These are phyloP conservation scores for Zosterops pallidus DNA, from an alignment of 2,113 vertebrate genomes.

Conservation along the genomic window DNA sequence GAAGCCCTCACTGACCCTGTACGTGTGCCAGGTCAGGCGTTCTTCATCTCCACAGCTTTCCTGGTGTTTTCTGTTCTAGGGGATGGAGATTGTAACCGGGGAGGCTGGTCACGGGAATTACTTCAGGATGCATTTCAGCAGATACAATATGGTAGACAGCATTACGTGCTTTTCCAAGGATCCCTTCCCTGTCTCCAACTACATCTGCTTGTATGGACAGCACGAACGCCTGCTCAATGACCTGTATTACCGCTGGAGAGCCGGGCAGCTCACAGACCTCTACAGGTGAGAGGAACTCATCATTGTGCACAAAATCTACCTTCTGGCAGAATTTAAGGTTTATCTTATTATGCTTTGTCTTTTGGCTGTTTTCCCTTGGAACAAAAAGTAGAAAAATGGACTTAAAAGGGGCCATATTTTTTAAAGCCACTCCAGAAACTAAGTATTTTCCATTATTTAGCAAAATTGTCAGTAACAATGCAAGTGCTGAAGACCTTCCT, in stretches of 20 bases:
- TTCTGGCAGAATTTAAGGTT: neutral
- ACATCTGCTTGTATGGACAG: slow-evolving; percentile 83
- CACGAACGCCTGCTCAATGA: slow-evolving; percentile 89
- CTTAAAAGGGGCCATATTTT: neutral
- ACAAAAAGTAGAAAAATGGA: neutral
- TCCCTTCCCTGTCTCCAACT: slow-evolving; percentile 84
- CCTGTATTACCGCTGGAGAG: slow-evolving; percentile 73
- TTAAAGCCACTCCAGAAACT: neutral
- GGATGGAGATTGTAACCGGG: slow-evolving; percentile 79
- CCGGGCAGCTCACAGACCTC: slow-evolving; percentile 81
- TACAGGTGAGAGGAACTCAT: slow-evolving; percentile 80
- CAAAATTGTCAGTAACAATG: neutral
- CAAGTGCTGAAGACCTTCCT: neutral
- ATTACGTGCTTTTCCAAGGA: slow-evolving; percentile 88
- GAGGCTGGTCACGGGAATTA: slow-evolving; percentile 79
- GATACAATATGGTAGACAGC: slow-evolving; percentile 76
- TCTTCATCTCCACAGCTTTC: neutral
- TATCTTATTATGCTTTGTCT: neutral
- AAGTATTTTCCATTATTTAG: neutral
- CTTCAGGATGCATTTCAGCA: slow-evolving; percentile 82
- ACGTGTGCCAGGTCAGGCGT: neutral
- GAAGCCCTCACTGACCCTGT: neutral
- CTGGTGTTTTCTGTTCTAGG: slow-evolving; percentile 71
- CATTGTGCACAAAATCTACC: neutral
- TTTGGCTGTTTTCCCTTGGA: neutral